Percentiles rank a stretch among this genome's conserved stretches.
Conservation (phyloP, 2,113 vertebrate genomes). For the Phalacrocorax carbo region DNA sequence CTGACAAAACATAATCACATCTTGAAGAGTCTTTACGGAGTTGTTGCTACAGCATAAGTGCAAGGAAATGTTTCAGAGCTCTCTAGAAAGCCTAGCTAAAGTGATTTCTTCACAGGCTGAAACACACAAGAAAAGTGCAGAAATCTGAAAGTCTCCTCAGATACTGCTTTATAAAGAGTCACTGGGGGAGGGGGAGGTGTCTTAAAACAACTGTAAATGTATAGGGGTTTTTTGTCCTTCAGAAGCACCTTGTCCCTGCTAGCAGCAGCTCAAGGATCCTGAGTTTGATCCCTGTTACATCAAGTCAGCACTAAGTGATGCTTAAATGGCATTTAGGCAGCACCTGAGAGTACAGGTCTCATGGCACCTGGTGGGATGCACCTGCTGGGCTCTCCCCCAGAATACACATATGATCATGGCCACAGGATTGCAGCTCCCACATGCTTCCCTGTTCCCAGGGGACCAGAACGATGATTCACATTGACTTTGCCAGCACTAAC, state of each 20-base stretch:
- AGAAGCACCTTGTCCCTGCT: neutral
- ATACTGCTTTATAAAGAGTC: neutral
- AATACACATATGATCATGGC: accelerated
- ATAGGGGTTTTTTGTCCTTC: neutral
- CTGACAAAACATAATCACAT: neutral
- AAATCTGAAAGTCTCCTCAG: neutral
- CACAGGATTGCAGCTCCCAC: accelerated
- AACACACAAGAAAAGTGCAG: neutral
- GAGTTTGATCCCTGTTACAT: neutral
- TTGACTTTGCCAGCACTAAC: neutral
- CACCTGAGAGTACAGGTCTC: neutral
- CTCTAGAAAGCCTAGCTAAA: neutral
- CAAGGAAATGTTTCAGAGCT: neutral
- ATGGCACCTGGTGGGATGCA: neutral
- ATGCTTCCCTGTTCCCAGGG: neutral
- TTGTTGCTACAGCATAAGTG: neutral
- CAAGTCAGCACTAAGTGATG: neutral
- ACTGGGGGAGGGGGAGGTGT: accelerated
- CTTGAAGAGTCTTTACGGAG: neutral
- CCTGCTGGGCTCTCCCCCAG: neutral
- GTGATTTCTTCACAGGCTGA: neutral
- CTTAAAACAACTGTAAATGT: neutral
- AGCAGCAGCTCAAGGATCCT: neutral
- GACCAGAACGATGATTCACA: neutral
- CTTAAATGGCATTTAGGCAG: neutral